Percentiles rank a stretch among this genome's conserved stretches.
These are phyloP conservation scores for Scaptomyza flava DNA, from an alignment of 2,888 invertebrate species.

Conservation along the genomic window DNA sequence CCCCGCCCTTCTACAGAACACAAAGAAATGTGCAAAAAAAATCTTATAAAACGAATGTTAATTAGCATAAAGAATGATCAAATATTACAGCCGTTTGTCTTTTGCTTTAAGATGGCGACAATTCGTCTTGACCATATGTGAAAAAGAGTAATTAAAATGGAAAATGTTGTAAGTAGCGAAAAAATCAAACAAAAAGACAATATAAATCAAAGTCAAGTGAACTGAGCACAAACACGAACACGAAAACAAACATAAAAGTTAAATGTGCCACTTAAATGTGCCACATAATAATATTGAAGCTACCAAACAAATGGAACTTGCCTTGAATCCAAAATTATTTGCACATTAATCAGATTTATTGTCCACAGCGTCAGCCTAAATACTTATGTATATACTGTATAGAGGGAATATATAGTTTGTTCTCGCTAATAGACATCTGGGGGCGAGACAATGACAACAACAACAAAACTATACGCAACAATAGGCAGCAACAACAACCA, in stretches of 20 bases:
- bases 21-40: slow-evolving; percentile 28
- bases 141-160: slow-evolving; percentile 47
- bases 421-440: slow-evolving; percentile 51
- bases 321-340: slow-evolving; percentile 67
- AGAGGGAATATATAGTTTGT: slow-evolving; percentile 10
- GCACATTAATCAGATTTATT: slow-evolving; percentile 71
- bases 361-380: slow-evolving; percentile 49
- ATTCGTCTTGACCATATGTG: slow-evolving; percentile 41
- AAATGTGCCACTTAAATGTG: slow-evolving; percentile 63
- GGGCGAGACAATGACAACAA: slow-evolving; percentile 55
- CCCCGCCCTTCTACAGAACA: background rate
- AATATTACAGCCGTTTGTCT: slow-evolving; percentile 16
- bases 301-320: slow-evolving; percentile 35
- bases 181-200: slow-evolving; percentile 16
- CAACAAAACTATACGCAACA: slow-evolving; percentile 21
- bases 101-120: background rate
- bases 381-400: slow-evolving; percentile 24
- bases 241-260: slow-evolving; percentile 46
- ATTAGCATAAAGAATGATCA: slow-evolving; percentile 22
- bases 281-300: slow-evolving; percentile 28
- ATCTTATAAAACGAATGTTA: slow-evolving; percentile 13
- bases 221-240: slow-evolving; percentile 21
- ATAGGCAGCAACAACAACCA: slow-evolving; percentile 10
- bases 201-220: slow-evolving; percentile 74
- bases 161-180: slow-evolving; percentile 48